A percentile compares a stretch with the other conserved stretches of the same genome.
Evolutionary conservation across 2,797 vertebrate genomes (phyloP).

Genomic region (Meriones psammophilus): DNA sequence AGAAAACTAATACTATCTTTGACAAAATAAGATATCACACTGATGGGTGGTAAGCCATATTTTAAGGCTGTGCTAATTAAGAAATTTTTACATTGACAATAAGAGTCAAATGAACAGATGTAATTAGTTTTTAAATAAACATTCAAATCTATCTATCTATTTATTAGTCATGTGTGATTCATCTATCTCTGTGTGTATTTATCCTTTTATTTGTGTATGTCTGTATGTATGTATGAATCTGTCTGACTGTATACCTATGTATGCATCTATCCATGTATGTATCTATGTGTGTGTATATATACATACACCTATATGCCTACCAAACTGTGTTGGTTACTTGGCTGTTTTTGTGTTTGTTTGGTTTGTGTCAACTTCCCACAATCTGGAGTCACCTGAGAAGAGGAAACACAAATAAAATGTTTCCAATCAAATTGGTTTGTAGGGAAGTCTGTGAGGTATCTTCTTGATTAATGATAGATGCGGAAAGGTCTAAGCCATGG

Average conservation of each 20-base stretch:
- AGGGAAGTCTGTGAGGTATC: background rate
- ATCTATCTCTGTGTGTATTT: background rate
- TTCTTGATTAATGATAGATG: background rate
- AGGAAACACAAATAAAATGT: background rate
- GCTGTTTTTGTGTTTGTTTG: background rate
- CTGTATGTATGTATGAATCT: background rate
- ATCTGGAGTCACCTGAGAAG: background rate
- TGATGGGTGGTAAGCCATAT: background rate
- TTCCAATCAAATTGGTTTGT: background rate
- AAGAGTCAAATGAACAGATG: background rate
- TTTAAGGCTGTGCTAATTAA: slow-evolving; percentile 50
- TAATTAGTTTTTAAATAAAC: background rate
- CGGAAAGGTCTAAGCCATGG: background rate
- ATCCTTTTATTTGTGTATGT: background rate
- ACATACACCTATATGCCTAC: background rate
- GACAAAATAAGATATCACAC: background rate
- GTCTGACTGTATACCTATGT: background rate
- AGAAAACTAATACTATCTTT: slow-evolving; percentile 22
- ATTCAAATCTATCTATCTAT: background rate
- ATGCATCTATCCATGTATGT: background rate
- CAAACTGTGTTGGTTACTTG: background rate
- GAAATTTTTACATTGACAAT: background rate
- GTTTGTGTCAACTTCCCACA: background rate
- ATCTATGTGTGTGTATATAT: background rate
- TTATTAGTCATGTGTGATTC: background rate